Evolutionary conservation across 2,113 vertebrate species (phyloP), one percentile per base, ranked within the genome.

Genomic region (Sigmodon hispidus): DNA sequence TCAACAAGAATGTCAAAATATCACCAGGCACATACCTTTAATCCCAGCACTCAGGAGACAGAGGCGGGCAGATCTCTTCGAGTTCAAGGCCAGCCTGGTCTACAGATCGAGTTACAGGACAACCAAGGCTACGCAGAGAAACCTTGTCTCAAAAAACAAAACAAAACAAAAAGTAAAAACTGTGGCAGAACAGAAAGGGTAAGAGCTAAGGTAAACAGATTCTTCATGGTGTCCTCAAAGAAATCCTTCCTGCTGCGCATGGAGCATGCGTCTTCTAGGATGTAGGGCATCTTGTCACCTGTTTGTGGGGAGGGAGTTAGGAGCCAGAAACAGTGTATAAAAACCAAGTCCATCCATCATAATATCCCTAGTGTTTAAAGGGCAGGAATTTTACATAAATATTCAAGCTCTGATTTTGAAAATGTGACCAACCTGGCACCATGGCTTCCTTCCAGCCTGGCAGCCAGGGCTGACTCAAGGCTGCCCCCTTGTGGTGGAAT

Each of bases 381-480:
- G 50, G 16, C 10, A 84, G 16, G 19, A 16, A 79, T 89, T 79
- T 90, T 70, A 88, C 63, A 55, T 40, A 31, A 81, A 34, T 29
- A 79, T 34, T 55, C 40, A 84, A 85, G 45, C 40, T 86, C 55
- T 40, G 17, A 73, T 2, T 29, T 94, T 7, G 19, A 63, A 73
- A 96, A 69, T 13, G 2, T 50, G 61, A 61, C 34, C 34, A 16
- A 34, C 29, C 52, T 59, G 55, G 22, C 24, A 61, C 36, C 24
- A 22, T 19, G 52, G 19, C 57, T 1, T 6, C 61, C 63, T 87
- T 50, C 77, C 45, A 61, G 31, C 31, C 5, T 9, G 40, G 43
- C 40, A 50, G 1, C 59, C 5, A 0, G 16, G 34, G 26, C 13
- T 0, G 34, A 48, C 34, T 1, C 52, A n/a, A 65, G 21, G 15